Base-by-base conservation (phyloP, 2,113 vertebrate species). In the Lagopus muta region DNA sequence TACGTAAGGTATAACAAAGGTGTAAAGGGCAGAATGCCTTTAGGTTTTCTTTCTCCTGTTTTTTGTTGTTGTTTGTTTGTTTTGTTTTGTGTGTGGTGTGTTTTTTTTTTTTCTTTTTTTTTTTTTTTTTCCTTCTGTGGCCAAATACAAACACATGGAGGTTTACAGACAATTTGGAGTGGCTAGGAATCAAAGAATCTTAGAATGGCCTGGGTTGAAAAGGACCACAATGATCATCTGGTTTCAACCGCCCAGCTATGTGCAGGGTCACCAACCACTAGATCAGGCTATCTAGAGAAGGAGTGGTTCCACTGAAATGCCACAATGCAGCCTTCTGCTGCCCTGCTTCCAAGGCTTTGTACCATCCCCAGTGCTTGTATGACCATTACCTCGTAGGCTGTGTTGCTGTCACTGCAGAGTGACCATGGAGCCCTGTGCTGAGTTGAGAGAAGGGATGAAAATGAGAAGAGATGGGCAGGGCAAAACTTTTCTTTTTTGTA, bases 331-430 rank as follows among this genome's bases (percentile, higher is more conserved):
- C 38, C 40, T 50, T 52, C 18, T 65, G 10, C 78, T 73, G 73
- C 55, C 50, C 55, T 52, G 34, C 30, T 76, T 7, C 5, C 32
- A 6, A 8, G 17, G n/a, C 0, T 0, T 55, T 40, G 5, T 0
- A 3, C 25, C 1, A 2, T 3, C 42, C 2, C 13, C 18, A 12
- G 55, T 5, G 24, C 27, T 64, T 79, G 14, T 0, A 0, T 61
- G 34, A 73, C 40, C 54, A 86, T 19, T 48, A 8, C 4, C 0
- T 9, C 36, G 25, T 57, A 55, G 28, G 16, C 22, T 76, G 11
- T 58, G 17, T n/a, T 58, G 30, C 57, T 91, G 71, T 62, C 48
- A 7, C 40, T 5, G 5, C 30, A 9, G 21, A 61, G 34, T 40
- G 67, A 69, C 58, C 2, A 1, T 34, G 40, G 48, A 90, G 45